phyloP scores from a whole-genome alignment of 2,797 vertebrate genomes.

The Urophycis tenuis region DNA sequence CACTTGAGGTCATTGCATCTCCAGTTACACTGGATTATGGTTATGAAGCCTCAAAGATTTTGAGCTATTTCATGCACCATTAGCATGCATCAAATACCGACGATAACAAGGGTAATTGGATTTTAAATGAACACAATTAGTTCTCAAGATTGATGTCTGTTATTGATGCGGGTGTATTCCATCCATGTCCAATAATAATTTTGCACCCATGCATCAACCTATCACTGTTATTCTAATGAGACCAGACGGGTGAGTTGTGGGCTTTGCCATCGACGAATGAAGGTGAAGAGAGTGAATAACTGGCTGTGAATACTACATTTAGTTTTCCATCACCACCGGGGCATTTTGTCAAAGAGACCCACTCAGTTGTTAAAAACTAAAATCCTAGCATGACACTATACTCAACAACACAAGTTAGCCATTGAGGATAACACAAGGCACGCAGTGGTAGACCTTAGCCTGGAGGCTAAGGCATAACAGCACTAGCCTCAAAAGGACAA shows the following conservation, averaged over 20 bases:
- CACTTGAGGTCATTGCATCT: background rate
- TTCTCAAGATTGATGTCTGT: conserved; percentile 52
- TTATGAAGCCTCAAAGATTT: conserved; percentile 9
- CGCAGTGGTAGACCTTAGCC: no score
- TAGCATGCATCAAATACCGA: conserved; percentile 53
- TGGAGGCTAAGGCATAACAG: no score
- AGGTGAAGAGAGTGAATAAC: background rate
- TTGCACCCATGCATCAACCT: conserved; percentile 3
- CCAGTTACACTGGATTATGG: background rate
- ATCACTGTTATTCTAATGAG: conserved; percentile 4
- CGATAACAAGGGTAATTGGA: conserved; percentile 63
- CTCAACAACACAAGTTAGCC: no score
- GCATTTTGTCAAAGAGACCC: background rate
- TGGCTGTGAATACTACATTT: background rate
- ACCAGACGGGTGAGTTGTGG: background rate
- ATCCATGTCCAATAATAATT: conserved; percentile 13
- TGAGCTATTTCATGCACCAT: conserved; percentile 58
- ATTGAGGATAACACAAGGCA: no score
- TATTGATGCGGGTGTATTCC: conserved; percentile 39
- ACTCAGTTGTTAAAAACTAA: background rate
- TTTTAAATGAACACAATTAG: conserved; percentile 64
- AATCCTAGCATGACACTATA: background rate
- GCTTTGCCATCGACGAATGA: background rate
- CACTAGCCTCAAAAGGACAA: no score
- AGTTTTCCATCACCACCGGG: background rate